These are phyloP conservation scores for Sipha maydis DNA, from an alignment of 2,888 invertebrate genomes.

Conservation along the genomic window DNA sequence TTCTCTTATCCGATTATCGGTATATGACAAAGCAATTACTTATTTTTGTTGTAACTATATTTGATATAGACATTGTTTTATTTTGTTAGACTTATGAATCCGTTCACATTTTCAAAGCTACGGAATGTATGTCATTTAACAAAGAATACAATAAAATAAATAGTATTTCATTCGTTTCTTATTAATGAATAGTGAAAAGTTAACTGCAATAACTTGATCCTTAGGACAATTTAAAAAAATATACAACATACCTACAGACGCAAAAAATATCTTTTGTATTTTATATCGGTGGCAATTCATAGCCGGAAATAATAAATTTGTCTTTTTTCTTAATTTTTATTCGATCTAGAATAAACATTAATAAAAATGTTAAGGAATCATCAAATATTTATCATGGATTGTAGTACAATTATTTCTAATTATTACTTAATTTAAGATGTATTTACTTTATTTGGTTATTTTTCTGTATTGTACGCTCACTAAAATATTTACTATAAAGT, in stretches of 20 bases:
- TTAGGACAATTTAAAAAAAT: no score
- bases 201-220: no score
- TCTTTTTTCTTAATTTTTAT: not conserved
- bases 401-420: not conserved
- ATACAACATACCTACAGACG: no score
- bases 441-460: not conserved
- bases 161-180: no score
- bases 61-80: not conserved
- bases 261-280: no score
- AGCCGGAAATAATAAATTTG: not conserved
- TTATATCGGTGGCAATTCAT: no score
- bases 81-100: not conserved
- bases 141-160: constrained; percentile 7
- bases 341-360: no score
- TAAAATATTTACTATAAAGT: not conserved
- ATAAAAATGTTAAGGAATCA: no score
- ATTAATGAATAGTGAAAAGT: no score
- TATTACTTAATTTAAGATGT: not conserved
- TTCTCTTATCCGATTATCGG: not conserved
- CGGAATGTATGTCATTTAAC: constrained; percentile 10
- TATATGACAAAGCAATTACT: not conserved
- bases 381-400: not conserved
- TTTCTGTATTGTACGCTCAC: no score
- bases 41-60: not conserved
- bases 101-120: not conserved